Conservation (phyloP, 2,113 vertebrate species). For the Seriola dumerili region DNA sequence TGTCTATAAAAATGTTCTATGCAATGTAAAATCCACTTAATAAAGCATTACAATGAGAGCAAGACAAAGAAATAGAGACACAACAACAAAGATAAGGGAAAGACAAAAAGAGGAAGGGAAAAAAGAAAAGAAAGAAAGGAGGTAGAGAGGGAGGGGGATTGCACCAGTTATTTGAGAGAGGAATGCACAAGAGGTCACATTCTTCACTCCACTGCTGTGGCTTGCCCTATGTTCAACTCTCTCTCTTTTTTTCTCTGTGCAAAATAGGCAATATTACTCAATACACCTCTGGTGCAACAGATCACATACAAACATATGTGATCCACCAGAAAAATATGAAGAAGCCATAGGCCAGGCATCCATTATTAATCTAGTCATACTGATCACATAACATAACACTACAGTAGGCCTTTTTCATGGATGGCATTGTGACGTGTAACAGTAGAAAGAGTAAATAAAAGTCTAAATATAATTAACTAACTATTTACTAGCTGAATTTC, state of each 20-base stretch:
- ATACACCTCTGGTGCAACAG: conserved; percentile 45
- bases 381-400: neutral
- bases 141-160: conserved; percentile 35
- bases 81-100: neutral
- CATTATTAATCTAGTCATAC: conserved; percentile 15
- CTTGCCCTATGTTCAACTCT: conserved; percentile 74
- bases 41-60: neutral
- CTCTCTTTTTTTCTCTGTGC: conserved; percentile 26
- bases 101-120: conserved; percentile 3
- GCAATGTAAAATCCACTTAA: neutral
- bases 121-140: neutral
- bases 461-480: conserved; percentile 8
- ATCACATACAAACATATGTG: conserved; percentile 39
- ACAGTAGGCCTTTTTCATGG: neutral
- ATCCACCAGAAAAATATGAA: conserved; percentile 14
- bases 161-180: conserved; percentile 79
- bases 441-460: neutral
- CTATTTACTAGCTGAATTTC: neutral
- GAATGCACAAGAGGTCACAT: conserved; percentile 83
- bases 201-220: conserved; percentile 77
- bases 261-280: conserved; percentile 69
- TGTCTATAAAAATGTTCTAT: conserved; percentile 1
- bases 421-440: conserved; percentile 1
- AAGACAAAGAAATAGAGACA: conserved; percentile 12
- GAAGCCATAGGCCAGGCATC: neutral